These are phyloP conservation scores for Noctua janthe DNA, from an alignment of 2,888 invertebrate genomes.

Conservation along the genomic window DNA sequence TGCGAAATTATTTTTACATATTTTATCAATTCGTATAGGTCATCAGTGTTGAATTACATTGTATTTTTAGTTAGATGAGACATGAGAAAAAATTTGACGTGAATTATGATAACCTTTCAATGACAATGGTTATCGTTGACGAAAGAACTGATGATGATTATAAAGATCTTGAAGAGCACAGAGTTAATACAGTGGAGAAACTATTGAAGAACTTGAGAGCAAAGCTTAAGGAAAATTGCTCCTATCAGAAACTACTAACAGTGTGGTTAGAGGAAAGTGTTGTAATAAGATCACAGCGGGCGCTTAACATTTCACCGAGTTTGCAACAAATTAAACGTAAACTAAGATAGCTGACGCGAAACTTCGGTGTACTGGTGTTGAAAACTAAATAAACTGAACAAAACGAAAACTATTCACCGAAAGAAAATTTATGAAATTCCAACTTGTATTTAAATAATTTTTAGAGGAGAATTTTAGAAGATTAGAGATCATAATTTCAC, in stretches of 20 bases:
- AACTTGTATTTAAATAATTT: not conserved
- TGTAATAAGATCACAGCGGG: slow-evolving; percentile 39
- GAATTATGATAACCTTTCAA: slow-evolving; percentile 59
- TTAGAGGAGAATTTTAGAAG: slow-evolving; percentile 16
- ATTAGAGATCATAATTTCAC: slow-evolving; percentile 18
- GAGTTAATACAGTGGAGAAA: not conserved
- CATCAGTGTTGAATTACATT: slow-evolving; percentile 64
- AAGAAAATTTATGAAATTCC: slow-evolving; percentile 34
- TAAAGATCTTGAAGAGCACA: not conserved
- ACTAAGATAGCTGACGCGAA: slow-evolving; percentile 39
- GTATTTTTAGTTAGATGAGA: slow-evolving; percentile 60
- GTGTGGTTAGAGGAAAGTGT: slow-evolving; percentile 28
- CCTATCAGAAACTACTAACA: slow-evolving; percentile 13
- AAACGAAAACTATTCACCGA: slow-evolving; percentile 25
- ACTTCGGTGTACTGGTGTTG: slow-evolving; percentile 27
- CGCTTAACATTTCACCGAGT: slow-evolving; percentile 38
- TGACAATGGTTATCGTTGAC: slow-evolving; percentile 38
- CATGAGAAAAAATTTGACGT: slow-evolving; percentile 27
- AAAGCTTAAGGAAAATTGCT: slow-evolving; percentile 8
- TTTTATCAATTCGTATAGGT: slow-evolving; percentile 58
- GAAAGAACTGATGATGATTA: slow-evolving; percentile 1
- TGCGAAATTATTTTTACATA: slow-evolving; percentile 65
- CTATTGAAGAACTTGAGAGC: not conserved
- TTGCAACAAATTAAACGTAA: slow-evolving; percentile 44
- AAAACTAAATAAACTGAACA: slow-evolving; percentile 56